Base-by-base conservation (phyloP, 2,888 invertebrate species). In the Idaea biselata region DNA sequence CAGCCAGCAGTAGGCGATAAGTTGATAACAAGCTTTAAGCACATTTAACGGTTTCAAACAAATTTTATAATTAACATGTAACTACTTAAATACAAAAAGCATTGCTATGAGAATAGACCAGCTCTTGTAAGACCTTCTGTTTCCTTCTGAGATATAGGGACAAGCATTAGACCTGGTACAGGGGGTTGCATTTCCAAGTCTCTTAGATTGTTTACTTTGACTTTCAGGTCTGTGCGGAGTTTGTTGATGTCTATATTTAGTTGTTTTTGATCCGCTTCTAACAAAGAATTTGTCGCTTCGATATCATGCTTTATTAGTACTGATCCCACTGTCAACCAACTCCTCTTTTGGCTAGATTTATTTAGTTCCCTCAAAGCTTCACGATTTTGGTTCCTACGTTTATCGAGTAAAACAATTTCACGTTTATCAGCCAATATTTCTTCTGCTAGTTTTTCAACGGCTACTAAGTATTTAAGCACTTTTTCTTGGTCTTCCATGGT, bases 151-250 rank as follows among this genome's bases (percentile, higher is more conserved):
- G 95, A 94, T 76, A 97, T 87, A 8, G 97, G 96, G 59, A 95
- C 94, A 68, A 97, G 89, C 87, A 95, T 93, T 66, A 96, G 92
- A 5, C 97, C 97, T 77, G 95, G 94, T 0, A 96, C 93, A 59
- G 95, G 94, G 33, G 96, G 95, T 78, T 94, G 94, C 86, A 95
- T 94, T 89, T 97, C 97, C 71, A 97, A 85, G 81, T 97, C 96
- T 73, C 96, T 91, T 64, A 97, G 86, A 73, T 94, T 93, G 77
- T 95, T 95, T n/a, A 97, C 94, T 89, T 97, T 97, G 2, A 94
- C 87, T 85, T 95, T 96, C 55, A 97, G 88, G 64, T 95, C 93
- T 73, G 94, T 94, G 31, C 95, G 93, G 18, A 96, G 80, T 74
- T 94, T 94, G 77, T 95, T 95, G 60, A 97, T 95, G 80, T 96